These are phyloP conservation scores for Heliornis fulica DNA, from an alignment of 2,113 vertebrate genomes.

Conservation along the genomic window DNA sequence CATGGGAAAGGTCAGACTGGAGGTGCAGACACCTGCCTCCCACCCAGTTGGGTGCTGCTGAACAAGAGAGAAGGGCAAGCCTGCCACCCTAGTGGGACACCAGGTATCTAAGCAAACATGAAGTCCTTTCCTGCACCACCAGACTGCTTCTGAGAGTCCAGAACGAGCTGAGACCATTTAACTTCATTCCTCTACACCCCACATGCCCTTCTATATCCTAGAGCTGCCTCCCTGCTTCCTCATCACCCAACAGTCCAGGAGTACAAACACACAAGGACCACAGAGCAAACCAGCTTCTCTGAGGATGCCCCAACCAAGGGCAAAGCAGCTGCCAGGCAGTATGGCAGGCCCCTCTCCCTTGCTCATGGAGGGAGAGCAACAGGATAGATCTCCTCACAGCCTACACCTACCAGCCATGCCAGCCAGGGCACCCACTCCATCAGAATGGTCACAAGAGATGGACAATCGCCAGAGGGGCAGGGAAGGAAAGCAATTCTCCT, in stretches of 20 bases:
- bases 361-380: neutral
- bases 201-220: neutral
- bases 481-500: neutral
- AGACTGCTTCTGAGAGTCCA: neutral
- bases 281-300: neutral
- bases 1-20: neutral
- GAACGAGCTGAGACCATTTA: neutral
- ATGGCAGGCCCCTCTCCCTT: neutral
- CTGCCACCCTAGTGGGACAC: neutral
- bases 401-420: neutral
- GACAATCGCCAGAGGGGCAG: neutral
- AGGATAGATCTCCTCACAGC: neutral
- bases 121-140: neutral
- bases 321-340: neutral
- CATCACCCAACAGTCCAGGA: neutral
- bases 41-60: neutral
- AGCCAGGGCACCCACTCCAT: neutral
- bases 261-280: neutral
- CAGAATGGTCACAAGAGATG: fast-evolving
- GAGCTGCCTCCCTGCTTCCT: neutral
- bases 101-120: neutral
- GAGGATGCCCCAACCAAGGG: neutral
- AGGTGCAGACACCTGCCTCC: neutral
- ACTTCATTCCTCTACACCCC: neutral
- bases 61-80: neutral